Conservation (phyloP, 2,113 vertebrate species). For the Melierax canorus region DNA sequence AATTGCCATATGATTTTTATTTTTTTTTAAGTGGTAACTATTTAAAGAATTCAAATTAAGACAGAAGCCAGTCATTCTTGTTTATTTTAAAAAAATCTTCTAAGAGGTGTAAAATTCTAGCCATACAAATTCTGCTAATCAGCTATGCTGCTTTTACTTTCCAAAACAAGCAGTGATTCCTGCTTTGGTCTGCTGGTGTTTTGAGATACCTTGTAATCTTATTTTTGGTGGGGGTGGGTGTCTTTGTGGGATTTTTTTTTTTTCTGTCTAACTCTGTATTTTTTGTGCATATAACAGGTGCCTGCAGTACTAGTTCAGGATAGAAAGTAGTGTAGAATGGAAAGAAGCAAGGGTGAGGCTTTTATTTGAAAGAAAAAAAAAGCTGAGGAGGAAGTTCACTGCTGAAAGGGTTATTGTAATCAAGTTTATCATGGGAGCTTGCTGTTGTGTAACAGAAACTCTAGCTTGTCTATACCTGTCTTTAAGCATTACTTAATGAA, state of each 20-base stretch:
- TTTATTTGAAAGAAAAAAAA: slow-evolving; percentile 50
- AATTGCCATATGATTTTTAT: background rate
- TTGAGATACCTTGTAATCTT: background rate
- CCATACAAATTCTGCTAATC: background rate
- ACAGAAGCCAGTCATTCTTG: background rate
- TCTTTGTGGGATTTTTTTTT: background rate
- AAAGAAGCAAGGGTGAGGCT: slow-evolving; percentile 71
- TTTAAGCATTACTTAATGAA: slow-evolving; percentile 73
- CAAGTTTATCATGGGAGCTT: slow-evolving; percentile 72
- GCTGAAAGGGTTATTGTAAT: slow-evolving; percentile 76
- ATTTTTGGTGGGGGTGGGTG: background rate
- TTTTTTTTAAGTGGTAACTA: background rate
- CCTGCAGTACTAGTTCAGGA: background rate
- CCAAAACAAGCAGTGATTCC: background rate
- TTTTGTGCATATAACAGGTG: slow-evolving; percentile 50
- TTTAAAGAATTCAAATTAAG: background rate
- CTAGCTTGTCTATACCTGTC: slow-evolving; percentile 79
- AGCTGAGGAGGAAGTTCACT: slow-evolving; percentile 74
- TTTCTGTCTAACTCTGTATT: background rate
- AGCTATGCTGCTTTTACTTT: background rate
- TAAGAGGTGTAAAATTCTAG: background rate
- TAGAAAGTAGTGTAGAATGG: slow-evolving; percentile 46
- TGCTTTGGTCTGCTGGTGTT: background rate
- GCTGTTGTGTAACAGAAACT: slow-evolving; percentile 84
- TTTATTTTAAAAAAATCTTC: background rate